Conservation (phyloP, 2,797 vertebrate genomes). For the Macropodus opercularis region DNA sequence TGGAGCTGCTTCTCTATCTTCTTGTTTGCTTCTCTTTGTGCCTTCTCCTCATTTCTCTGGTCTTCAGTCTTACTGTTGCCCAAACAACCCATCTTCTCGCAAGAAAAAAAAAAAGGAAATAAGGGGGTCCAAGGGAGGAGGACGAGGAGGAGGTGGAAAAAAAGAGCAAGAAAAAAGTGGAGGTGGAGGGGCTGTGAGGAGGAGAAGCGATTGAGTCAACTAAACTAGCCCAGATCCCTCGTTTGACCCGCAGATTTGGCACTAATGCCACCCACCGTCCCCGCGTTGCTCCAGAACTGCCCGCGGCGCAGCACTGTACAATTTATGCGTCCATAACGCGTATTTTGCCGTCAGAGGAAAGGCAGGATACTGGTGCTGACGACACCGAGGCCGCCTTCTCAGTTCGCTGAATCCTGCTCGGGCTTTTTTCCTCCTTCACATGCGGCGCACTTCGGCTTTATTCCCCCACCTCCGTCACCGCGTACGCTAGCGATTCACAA, state of each 20-base stretch:
- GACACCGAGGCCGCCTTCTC: conserved; percentile 73
- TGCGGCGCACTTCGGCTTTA: conserved; percentile 44
- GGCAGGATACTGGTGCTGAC: conserved; percentile 74
- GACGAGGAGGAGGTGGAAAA: conserved; percentile 43
- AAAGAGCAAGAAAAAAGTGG: conserved; percentile 23
- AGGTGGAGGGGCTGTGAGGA: conserved; percentile 44
- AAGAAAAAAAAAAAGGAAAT: conserved; percentile 64
- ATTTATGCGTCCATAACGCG: conserved; percentile 71
- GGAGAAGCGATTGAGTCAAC: conserved; percentile 70
- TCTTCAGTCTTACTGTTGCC: conserved; percentile 97
- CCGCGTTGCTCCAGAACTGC: conserved; percentile 37
- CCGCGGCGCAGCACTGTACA: conserved; percentile 27
- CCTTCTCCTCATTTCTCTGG: conserved; percentile 97
- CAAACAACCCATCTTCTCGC: conserved; percentile 94
- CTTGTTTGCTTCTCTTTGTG: conserved; percentile 95
- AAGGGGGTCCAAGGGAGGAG: conserved; percentile 75
- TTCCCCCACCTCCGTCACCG: not conserved
- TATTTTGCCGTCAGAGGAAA: conserved; percentile 72
- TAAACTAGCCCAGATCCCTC: conserved; percentile 67
- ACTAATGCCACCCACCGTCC: conserved; percentile 60
- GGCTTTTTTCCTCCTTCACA: conserved; percentile 59
- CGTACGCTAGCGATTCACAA: conserved; percentile 49
- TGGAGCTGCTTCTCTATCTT: conserved; percentile 97
- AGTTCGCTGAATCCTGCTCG: conserved; percentile 61
- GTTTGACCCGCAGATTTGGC: conserved; percentile 70